Base-by-base conservation (phyloP, 2,888 invertebrate species). In the Parnassius glacialis region DNA sequence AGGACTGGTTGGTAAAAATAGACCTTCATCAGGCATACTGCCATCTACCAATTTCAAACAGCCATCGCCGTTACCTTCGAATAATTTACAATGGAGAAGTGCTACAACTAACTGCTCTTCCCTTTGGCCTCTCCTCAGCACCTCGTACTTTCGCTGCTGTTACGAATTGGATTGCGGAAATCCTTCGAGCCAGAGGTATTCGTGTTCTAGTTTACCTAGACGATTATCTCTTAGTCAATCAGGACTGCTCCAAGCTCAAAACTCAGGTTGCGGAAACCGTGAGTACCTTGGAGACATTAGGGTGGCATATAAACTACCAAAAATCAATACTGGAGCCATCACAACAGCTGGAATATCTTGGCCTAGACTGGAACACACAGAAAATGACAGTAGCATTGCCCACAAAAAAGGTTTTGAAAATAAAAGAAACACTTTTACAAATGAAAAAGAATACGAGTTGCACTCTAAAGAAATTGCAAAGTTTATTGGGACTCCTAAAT, bases 161-260 rank as follows among this genome's bases (percentile, higher is more conserved):
- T 2, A 64, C 64, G 44, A 76, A 74, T 61, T 74, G 73, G 71
- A 25, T 72, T 9, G 73, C 71, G 44, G 63, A 67, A 55, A 51
- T 59, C 3, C 64, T 74, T 9, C 54, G 72, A 54, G 74, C 48
- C 5, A 3, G 25, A 25, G 0, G 2, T 0, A 0, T 25, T 25
- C 3, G 25, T 3, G 64, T 70, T 1, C 48, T 75, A 13, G 73
- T 75, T 0, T 77, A 73, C 11, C 10, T 43, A 11, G 43, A 43
- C 73, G 72, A 74, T 41, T 72, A 68, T 53, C 55, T 72, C n/a
- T 20, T 68, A 1, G 65, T 64, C 1, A 57, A 60, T 45, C 65
- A 62, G 12, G 41, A 48, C 34, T 10, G 11, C 9, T n/a, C n/a
- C 5, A 13, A 25, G 12, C n/a, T 56, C 9, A 34, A n/a, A 9